Conservation (phyloP, 2,797 vertebrate species). For the Emys orbicularis region DNA sequence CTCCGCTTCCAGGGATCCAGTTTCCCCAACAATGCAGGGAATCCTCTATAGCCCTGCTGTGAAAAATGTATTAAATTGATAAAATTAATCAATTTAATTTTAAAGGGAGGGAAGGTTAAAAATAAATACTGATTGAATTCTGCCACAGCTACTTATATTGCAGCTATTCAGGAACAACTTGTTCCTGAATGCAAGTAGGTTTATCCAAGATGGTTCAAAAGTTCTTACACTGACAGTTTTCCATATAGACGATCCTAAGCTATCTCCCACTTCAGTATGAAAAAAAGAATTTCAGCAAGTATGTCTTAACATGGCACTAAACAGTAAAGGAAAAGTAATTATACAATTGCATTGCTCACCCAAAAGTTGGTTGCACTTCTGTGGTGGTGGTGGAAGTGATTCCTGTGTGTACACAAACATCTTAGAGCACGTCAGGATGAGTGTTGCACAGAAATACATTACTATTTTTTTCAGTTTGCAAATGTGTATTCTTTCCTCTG, state of each 20-base stretch:
- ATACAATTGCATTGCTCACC: neutral
- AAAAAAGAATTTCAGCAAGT: neutral
- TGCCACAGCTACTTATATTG: neutral
- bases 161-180: neutral
- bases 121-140: neutral
- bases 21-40: neutral
- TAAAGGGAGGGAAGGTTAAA: neutral
- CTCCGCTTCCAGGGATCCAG: neutral
- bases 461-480: neutral
- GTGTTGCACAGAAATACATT: neutral
- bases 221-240: neutral
- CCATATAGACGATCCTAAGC: neutral
- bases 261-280: neutral
- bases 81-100: no score
- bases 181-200: neutral
- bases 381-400: neutral
- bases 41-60: neutral
- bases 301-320: neutral
- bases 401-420: neutral
- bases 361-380: neutral
- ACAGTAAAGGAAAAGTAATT: neutral
- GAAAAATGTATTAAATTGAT: neutral
- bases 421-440: neutral
- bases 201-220: neutral
- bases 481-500: neutral